Evolutionary conservation across 92 coral and sea anemone genomes (phyloP), one percentile per base, ranked within the genome.

Genomic region (Zoanthus solanderi): DNA sequence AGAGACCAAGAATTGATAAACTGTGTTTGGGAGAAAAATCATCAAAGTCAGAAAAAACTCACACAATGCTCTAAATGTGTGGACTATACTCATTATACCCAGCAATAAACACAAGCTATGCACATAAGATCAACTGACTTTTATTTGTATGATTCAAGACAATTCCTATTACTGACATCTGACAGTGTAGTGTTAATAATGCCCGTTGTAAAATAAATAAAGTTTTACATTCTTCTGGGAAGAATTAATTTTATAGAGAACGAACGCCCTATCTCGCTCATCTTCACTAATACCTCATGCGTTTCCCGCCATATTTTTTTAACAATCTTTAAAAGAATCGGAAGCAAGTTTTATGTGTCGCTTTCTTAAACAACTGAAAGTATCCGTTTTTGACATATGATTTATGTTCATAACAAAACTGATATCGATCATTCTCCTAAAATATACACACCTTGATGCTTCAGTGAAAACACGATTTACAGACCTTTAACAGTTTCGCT

Each of bases 311-410:
- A 71, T 60, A 61, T 66, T 45, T 71, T 61, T 48, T 65, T 50
- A 46, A 65, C 44, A 81, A 45, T 81, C 61, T 13, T 81, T 58
- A 81, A 65, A 81, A 81, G 85, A 46, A 81, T 81, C 85, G 85
- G 85, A 66, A 66, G 76, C 74, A 56, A 81, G 32, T 17, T 81
- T 81, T 46, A 29, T 61, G 16, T 50, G 85, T 67, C 46, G 85
- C 44, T 81, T 81, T 81, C 66, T 81, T 81, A 81, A 81, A 75
- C 46, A 81, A 23, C 46, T 66, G 75, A 47, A 65, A 65, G 75
- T 81, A 81, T 81, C 75, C 60, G 45, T 66, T 66, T 67, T 60
- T 12, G 66, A 71, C 71, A 77, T 14, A 58, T 81, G 85, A 81
- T 66, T 65, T 13, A 81, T 44, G 75, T 65, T 81, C 75, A 65